Evolutionary conservation across 2,797 vertebrate genomes (phyloP).

Genomic region (Protosalanx chinensis): DNA sequence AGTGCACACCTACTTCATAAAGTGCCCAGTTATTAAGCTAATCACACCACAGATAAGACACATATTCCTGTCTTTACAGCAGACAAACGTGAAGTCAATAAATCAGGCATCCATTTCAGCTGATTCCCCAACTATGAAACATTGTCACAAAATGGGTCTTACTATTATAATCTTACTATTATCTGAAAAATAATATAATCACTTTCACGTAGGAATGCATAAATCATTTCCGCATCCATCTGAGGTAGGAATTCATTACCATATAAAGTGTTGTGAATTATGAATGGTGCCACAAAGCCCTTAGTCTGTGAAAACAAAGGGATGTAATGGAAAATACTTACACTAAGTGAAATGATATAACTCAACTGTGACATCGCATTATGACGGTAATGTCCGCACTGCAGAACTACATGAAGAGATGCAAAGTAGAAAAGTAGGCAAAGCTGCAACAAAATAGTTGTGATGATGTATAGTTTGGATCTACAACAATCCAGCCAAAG

Average conservation of each 20-base stretch:
- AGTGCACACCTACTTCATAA: too few species aligned
- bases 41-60: too few species aligned
- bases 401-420: conserved; percentile 13
- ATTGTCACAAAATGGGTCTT: too few species aligned
- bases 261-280: conserved; percentile 32
- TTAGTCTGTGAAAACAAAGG: conserved; percentile 33
- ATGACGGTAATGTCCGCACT: background rate
- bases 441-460: background rate
- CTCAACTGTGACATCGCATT: background rate
- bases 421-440: background rate
- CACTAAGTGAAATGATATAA: conserved; percentile 20
- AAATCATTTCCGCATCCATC: conserved; percentile 13
- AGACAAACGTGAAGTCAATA: too few species aligned
- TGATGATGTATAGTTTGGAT: background rate
- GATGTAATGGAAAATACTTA: conserved; percentile 31
- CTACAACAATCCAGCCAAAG: background rate
- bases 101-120: too few species aligned
- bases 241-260: conserved; percentile 11
- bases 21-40: too few species aligned
- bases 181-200: too few species aligned
- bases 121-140: too few species aligned
- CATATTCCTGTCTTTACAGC: too few species aligned
- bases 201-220: background rate
- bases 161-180: too few species aligned
- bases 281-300: conserved; percentile 23